Evolutionary conservation across 37 sponge, comb jelly and placozoan genomes (phyloP), one percentile per base, ranked within the genome.

Genomic region (Spongilla lacustris): DNA sequence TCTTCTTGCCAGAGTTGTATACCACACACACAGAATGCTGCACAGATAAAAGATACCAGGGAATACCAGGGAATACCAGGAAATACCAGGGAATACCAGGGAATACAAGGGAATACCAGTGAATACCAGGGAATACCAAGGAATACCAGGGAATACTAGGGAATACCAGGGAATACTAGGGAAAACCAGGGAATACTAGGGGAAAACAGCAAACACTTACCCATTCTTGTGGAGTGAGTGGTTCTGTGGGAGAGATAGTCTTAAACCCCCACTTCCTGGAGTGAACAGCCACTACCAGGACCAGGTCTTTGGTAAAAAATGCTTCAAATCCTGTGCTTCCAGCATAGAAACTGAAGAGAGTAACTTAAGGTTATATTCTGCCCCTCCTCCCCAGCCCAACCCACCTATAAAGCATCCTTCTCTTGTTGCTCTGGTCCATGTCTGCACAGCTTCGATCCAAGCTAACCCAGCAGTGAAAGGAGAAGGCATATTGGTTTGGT

Each of bases 281-380:
- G 34, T 77, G 70, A 31, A 93, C 88, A 50, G 93, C 95, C 66
- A 94, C 92, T 31, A 96, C 92, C 22, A 96, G 87, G 23, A 81
- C 72, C 41, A 73, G 67, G 49, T 72, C 46, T 19, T 84, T 74
- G 35, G 92, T 90, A 79, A 98, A 94, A 85, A 98, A 98, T 4
- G 94, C 94, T 75, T 98, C 95, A 81, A 92, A 98, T 9, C 98
- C 96, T 89, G 89, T 81, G 27, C 89, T 90, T 41, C 38, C 29
- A 34, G 81, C 36, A 80, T 91, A 92, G 83, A 97, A 92, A 81
- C 98, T 97, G 86, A 58, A 58, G 1, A 58, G 21, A 17, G 21
- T 10, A 58, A 10, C 58, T 19, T 58, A 19, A 17, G 58, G 58
- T 58, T 14, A 58, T 6, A 17, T 19, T 46, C 4, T 46, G 46